Evolutionary conservation across 2,113 vertebrate genomes (phyloP).

Genomic region (Corynorhinus townsendii): DNA sequence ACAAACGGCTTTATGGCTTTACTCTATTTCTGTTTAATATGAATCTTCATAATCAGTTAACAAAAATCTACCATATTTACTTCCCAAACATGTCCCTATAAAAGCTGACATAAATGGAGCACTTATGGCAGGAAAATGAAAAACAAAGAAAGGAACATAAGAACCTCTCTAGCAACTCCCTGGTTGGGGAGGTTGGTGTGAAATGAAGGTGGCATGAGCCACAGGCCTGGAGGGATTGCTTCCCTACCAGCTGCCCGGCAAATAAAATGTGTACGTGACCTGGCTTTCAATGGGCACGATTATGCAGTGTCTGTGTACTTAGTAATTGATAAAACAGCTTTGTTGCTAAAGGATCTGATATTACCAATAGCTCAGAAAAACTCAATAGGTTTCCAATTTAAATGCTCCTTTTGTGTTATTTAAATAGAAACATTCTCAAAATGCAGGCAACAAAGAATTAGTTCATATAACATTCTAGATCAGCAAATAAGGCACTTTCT

Average conservation of each 20-base stretch:
- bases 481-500: not conserved
- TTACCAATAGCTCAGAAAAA: not conserved
- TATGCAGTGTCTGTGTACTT: not conserved
- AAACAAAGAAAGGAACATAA: conserved; percentile 40
- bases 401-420: conserved; percentile 24
- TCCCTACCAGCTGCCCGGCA: conserved; percentile 73
- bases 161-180: conserved; percentile 35
- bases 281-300: conserved; percentile 57
- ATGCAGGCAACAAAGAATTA: not conserved
- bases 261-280: conserved; percentile 53
- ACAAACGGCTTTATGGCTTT: conserved; percentile 33
- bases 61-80: conserved; percentile 37
- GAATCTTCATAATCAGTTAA: conserved; percentile 46
- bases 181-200: conserved; percentile 52
- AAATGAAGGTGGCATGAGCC: conserved; percentile 52
- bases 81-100: conserved; percentile 15
- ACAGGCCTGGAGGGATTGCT: conserved; percentile 50
- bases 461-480: not conserved
- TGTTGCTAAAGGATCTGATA: not conserved
- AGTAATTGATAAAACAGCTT: conserved; percentile 27
- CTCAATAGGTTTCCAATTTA: not conserved
- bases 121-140: conserved; percentile 39
- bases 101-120: conserved; percentile 48
- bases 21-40: conserved; percentile 2
- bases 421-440: conserved; percentile 20